Base-by-base conservation (phyloP, 2,888 invertebrate genomes). In the Oligia fasciuncula region DNA sequence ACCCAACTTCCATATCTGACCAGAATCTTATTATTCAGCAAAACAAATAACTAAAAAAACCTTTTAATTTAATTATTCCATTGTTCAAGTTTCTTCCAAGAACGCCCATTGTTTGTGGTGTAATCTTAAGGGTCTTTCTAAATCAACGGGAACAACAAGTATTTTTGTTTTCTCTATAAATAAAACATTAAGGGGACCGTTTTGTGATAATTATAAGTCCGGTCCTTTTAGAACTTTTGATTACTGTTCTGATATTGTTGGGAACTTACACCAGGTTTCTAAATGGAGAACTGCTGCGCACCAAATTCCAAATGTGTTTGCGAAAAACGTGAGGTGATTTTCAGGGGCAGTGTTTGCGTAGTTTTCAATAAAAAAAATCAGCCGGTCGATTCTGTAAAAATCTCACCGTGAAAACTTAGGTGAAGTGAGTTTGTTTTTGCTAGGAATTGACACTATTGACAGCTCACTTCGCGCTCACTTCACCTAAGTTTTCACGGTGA, bases 21-120 rank as follows among this genome's bases (percentile, higher is more conserved):
- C 74, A 54, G 19, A 23, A 57, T 70, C 76, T 81, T 71, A 76
- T 74, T 79, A 67, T 78, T 73, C 51, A 35, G 29, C 46, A 70
- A 76, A 70, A 81, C 81, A 82, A 80, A 75, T 74, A 77, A 77
- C n/a, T 29, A 46, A 66, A 74, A 73, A 85, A 78, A 77, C 68
- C 74, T 81, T 76, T 82, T 80, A 51, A 85, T 79, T 89, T 81
- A 79, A 89, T 87, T 85, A 84, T 77, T 75, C 77, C 71, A 73
- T 84, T 87, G 86, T 89, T 76, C 13, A 19, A 72, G 51, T 79
- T 80, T 70, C 66, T 54, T 69, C 77, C 35, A n/a, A n/a, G 66
- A 29, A 46, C 62, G 68, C 43, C 66, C 77, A 79, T 87, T 88
- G 87, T 90, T 84, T 73, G 72, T 63, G 77, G 49, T 62, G 65